A percentile compares a stretch with the other conserved stretches of the same genome.
These are phyloP conservation scores for Drosophila pegasa DNA, from an alignment of 2,888 invertebrate species.

Conservation along the genomic window DNA sequence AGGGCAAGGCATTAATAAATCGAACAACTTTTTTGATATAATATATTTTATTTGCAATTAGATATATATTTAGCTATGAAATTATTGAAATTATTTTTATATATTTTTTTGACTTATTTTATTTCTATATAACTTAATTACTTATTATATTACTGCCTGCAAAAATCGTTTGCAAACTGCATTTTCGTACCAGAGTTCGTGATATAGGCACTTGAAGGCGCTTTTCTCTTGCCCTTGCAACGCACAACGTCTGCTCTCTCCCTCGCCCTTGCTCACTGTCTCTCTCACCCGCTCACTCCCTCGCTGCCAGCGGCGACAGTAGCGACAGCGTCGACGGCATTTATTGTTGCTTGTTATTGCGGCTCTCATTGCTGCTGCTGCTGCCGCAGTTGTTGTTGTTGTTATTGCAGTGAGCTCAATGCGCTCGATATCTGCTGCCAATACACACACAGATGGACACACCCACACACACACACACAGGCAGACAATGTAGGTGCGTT, in stretches of 20 bases:
- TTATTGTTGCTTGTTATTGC: constrained; percentile 63
- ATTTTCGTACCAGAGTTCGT: constrained; percentile 33
- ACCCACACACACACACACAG: constrained; percentile 45
- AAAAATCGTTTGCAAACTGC: constrained; percentile 14
- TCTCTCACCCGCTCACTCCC: not conserved
- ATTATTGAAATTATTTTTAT: not conserved
- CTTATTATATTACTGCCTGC: not conserved
- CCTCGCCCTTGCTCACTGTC: not conserved
- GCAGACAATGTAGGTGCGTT: constrained; percentile 72
- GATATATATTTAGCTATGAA: not conserved
- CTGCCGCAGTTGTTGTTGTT: constrained; percentile 22
- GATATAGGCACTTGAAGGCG: constrained; percentile 37
- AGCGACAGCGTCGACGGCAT: constrained; percentile 55
- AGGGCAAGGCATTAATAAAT: not conserved
- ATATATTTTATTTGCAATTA: not conserved
- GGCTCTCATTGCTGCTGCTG: constrained; percentile 13
- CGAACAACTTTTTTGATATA: not conserved
- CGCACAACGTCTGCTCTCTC: constrained; percentile 1
- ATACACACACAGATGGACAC: constrained; percentile 55
- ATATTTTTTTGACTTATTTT: not conserved
- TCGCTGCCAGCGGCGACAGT: constrained; percentile 17
- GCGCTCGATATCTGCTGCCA: constrained; percentile 73
- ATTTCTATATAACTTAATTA: not conserved
- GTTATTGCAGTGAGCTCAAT: constrained; percentile 49
- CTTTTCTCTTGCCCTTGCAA: constrained; percentile 37